Evolutionary conservation across 1,140 invertebrate species (phyloP).

Genomic region (Psix sp.): DNA sequence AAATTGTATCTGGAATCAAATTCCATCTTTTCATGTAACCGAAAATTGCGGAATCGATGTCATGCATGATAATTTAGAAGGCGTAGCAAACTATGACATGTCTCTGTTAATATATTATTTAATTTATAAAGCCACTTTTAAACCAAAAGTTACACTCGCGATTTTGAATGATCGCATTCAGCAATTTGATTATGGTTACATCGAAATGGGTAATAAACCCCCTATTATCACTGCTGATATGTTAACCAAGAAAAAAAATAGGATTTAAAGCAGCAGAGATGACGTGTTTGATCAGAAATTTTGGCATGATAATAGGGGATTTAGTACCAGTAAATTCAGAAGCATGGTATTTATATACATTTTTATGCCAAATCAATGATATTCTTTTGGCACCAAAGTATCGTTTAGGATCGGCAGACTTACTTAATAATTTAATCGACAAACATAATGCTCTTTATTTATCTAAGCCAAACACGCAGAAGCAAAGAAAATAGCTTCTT

Average conservation of each 20-base stretch:
- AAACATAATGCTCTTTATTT: constrained; percentile 22
- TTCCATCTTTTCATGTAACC: too few relatives aligned
- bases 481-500: too few relatives aligned
- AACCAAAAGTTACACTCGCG: constrained; percentile 25
- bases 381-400: constrained; percentile 23
- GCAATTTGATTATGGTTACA: too few relatives aligned
- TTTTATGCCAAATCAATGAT: constrained; percentile 25
- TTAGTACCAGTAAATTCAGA: constrained; percentile 21
- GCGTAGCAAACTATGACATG: constrained; percentile 45
- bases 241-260: constrained; percentile 16
- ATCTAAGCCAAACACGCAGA: too few relatives aligned
- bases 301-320: constrained; percentile 35
- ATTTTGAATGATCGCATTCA: constrained; percentile 22
- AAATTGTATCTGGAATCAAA: constrained; percentile 46
- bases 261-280: constrained; percentile 43
- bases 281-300: constrained; percentile 44
- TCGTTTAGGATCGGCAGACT: constrained; percentile 6
- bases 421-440: constrained; percentile 18
- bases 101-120: too few relatives aligned
- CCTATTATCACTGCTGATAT: constrained; percentile 17
- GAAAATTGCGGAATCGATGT: constrained; percentile 55
- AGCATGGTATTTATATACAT: constrained; percentile 21
- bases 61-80: constrained; percentile 60
- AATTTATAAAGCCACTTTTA: too few relatives aligned
- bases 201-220: constrained; percentile 44